Evolutionary conservation across 2,888 invertebrate species (phyloP), one percentile per base, ranked within the genome.

Genomic region (Leptinotarsa haldemani): DNA sequence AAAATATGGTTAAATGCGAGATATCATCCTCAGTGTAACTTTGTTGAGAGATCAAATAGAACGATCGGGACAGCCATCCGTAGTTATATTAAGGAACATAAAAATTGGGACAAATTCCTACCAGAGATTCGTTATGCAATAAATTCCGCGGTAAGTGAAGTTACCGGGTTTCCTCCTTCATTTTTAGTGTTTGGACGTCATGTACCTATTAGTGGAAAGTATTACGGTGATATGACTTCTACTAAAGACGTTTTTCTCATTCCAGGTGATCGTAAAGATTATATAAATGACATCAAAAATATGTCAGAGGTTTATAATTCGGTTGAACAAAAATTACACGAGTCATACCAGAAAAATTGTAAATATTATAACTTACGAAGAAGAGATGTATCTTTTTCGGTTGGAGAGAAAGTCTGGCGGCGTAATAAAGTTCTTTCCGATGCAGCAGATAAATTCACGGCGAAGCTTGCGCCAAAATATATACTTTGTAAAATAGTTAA

Each of bases 1-100:
- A 74, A 74, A 63, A 74, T 77, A 5, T 77, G 74, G 68, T 78
- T 71, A 64, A 84, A 79, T 22, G 78, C 82, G 0, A 50, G 73
- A 4, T 84, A 86, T 71, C 79, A 82, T 18, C 84, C 84, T 0
- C 84, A 85, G 70, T 74, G 78, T 1, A 85, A 85, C 69, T 82
- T 83, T 0, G 82, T 83, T 0, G 85, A 86, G 70, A 69, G 84
- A 0, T 79, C 81, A 0, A 85, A 85, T 74, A 74, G 80, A 61
- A 82, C 83, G 0, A 75, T 85, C 1, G 77, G 81, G 1, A 80
- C 82, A 1, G 81, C 79, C 25, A 82, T 84, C 22, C 65, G 82
- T n/a, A 76, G 81, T 0, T 84, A 78, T 65, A 71, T 82, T 13
- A 64, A 47, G 13, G 66, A 75, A 12, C 72, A 73, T 64, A n/a